Evolutionary conservation across 2,888 invertebrate species (phyloP).

Genomic region (Archaeoteleia sp.): DNA sequence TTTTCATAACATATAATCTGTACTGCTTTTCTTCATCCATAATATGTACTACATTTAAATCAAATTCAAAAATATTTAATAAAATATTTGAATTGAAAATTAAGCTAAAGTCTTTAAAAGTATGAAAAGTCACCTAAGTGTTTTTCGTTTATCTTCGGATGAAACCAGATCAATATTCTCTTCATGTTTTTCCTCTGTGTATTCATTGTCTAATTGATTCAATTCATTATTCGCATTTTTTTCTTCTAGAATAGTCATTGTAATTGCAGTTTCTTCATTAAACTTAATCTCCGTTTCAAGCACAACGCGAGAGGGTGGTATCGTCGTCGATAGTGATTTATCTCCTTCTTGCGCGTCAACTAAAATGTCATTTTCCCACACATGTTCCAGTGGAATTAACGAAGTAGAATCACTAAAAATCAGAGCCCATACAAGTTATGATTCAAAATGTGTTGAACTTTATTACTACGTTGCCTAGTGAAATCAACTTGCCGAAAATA

Average conservation of each 20-base stretch:
- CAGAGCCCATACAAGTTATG: too few relatives aligned
- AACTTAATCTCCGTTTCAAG: constrained; percentile 90
- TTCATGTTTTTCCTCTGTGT: constrained; percentile 62
- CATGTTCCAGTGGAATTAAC: neutral
- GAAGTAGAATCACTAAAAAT: neutral
- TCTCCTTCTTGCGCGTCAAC: neutral
- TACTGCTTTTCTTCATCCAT: too few relatives aligned
- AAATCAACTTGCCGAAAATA: too few relatives aligned
- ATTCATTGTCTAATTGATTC: constrained; percentile 47
- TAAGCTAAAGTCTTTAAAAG: too few relatives aligned
- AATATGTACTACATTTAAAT: too few relatives aligned
- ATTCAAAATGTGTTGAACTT: too few relatives aligned
- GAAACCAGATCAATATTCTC: constrained; percentile 27
- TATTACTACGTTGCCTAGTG: too few relatives aligned
- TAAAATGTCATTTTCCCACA: neutral
- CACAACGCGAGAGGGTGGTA: constrained; percentile 76
- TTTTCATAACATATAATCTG: too few relatives aligned
- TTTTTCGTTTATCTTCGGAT: constrained; percentile 74
- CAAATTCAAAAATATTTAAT: too few relatives aligned
- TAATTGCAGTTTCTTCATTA: constrained; percentile 86
- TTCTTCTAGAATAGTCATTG: constrained; percentile 89
- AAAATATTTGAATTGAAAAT: neutral
- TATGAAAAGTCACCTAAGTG: constrained; percentile 71
- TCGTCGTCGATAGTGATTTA: neutral
- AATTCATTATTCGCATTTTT: constrained; percentile 71